Evolutionary conservation across 2,113 vertebrate species (phyloP), one percentile per base, ranked within the genome.

Genomic region (Bufo bufo): DNA sequence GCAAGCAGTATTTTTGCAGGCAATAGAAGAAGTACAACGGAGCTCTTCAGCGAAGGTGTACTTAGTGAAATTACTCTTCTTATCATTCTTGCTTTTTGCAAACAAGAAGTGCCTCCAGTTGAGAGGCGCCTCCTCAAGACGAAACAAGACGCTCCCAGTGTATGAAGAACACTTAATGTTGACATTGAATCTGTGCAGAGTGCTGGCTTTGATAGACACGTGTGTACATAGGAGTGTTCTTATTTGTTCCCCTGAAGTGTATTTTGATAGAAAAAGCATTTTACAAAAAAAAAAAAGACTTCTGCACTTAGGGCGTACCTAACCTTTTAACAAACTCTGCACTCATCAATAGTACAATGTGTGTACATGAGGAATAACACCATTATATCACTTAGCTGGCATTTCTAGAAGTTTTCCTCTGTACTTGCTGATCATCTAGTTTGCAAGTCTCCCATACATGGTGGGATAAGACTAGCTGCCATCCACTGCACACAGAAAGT

Each of bases 11-110:
- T 66, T 69, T 52, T 69, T 23, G 45, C 13, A 49, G 13, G 61
- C 20, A 33, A 33, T n/a, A 52, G 0, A 69, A 52, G 2, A 11
- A 84, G 20, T 19, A 50, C 56, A 58, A 63, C 49, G 83, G 3
- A 20, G 52, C 71, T 49, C 84, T 77, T 49, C 6, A n/a, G 52
- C 6, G 5, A 54, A 59, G 84, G 59, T 77, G 84, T 77, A 77
- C 54, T 85, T 75, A 85, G 43, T 16, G 33, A 85, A 75, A 85
- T 59, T 75, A 69, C 84, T 72, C 84, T 75, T 85, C 23, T 74
- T 75, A 71, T 58, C 66, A 20, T n/a, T 4, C 71, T 63, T 63
- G 72, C 58, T 56, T 65, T 85, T 85, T 63, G 54, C 56, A 77
- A 63, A 77, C 23, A 33, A 85, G 14, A 75, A 85, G 17, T 47